Percentiles rank a stretch among this genome's conserved stretches.
These are phyloP conservation scores for Calameuta idolon DNA, from an alignment of 2,888 invertebrate species.

Conservation along the genomic window DNA sequence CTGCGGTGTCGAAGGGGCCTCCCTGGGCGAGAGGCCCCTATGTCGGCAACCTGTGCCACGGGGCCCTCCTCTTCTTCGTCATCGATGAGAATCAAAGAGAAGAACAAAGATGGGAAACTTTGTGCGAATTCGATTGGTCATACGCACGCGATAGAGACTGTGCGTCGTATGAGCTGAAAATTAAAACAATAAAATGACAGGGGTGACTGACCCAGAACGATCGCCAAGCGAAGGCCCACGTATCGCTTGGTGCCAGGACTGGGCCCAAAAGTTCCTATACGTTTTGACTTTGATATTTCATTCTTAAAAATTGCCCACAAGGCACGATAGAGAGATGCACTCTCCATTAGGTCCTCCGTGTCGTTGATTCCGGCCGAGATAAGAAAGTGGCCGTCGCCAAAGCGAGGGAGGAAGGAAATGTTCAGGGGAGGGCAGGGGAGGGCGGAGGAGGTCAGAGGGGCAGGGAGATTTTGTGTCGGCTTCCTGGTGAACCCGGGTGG, in stretches of 20 bases:
- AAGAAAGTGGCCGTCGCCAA: not conserved
- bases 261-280: not conserved
- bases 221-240: too few relatives aligned
- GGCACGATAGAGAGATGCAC: not conserved
- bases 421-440: slow-evolving; percentile 1
- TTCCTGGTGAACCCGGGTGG: slow-evolving; percentile 19
- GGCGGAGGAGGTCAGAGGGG: slow-evolving; percentile 13
- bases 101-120: not conserved
- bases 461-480: slow-evolving; percentile 17
- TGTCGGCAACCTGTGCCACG: slow-evolving; percentile 13
- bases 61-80: not conserved
- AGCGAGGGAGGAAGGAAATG: not conserved
- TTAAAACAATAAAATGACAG: not conserved
- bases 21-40: slow-evolving; percentile 39
- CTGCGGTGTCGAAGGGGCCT: slow-evolving; percentile 52
- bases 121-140: not conserved
- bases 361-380: not conserved
- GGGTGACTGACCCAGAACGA: not conserved
- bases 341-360: not conserved
- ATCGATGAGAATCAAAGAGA: not conserved
- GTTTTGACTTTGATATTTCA: not conserved
- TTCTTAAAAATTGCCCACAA: not conserved
- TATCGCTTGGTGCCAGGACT: too few relatives aligned
- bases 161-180: not conserved
- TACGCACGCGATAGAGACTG: not conserved